A percentile compares a stretch with the other conserved stretches of the same genome.
phyloP scores from a whole-genome alignment of 2,888 invertebrate genomes.

The Sicus ferrugineus region DNA sequence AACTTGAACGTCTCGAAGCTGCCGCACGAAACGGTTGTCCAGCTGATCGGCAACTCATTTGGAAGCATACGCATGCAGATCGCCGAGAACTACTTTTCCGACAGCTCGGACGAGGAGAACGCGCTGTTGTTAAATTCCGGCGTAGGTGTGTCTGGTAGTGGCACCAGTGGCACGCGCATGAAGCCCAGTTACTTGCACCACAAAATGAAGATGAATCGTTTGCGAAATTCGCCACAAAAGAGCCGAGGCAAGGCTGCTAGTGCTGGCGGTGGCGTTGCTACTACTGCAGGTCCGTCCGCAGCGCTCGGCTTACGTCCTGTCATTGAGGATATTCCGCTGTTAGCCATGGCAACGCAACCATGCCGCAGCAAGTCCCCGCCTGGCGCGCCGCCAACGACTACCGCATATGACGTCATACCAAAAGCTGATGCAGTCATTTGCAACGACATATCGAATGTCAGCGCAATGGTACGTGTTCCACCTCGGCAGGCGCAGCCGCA shows the following conservation, averaged over 20 bases:
- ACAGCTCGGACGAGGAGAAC: slow-evolving; percentile 82
- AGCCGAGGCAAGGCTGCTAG: slow-evolving; percentile 36
- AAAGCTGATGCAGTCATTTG: slow-evolving; percentile 52
- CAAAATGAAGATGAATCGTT: slow-evolving; percentile 66
- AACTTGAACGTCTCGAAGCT: slow-evolving; percentile 90
- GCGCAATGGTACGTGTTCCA: slow-evolving; percentile 62
- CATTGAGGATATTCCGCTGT: slow-evolving; percentile 56
- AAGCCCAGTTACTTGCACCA: slow-evolving; percentile 66
- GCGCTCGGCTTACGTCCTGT: slow-evolving; percentile 52
- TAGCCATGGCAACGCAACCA: slow-evolving; percentile 20
- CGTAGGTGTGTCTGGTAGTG: slow-evolving; percentile 10
- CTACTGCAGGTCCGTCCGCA: slow-evolving; percentile 14
- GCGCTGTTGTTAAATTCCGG: slow-evolving; percentile 54
- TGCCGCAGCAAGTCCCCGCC: slow-evolving; percentile 1
- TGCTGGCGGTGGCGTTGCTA: slow-evolving; percentile 33
- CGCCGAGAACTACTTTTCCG: slow-evolving; percentile 85
- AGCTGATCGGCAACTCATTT: slow-evolving; percentile 85
- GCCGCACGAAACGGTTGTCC: slow-evolving; percentile 92
- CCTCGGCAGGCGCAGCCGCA: slow-evolving; percentile 35
- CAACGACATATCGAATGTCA: slow-evolving; percentile 64
- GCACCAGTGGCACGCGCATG: slow-evolving; percentile 47
- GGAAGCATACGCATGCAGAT: slow-evolving; percentile 86
- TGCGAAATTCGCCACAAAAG: slow-evolving; percentile 71
- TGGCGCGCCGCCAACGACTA: slow-evolving; percentile 43
- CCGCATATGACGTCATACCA: slow-evolving; percentile 32